A percentile compares a stretch with the other conserved stretches of the same genome.
These are phyloP conservation scores for Nothura maculosa DNA, from an alignment of 2,797 vertebrate genomes.

Conservation along the genomic window DNA sequence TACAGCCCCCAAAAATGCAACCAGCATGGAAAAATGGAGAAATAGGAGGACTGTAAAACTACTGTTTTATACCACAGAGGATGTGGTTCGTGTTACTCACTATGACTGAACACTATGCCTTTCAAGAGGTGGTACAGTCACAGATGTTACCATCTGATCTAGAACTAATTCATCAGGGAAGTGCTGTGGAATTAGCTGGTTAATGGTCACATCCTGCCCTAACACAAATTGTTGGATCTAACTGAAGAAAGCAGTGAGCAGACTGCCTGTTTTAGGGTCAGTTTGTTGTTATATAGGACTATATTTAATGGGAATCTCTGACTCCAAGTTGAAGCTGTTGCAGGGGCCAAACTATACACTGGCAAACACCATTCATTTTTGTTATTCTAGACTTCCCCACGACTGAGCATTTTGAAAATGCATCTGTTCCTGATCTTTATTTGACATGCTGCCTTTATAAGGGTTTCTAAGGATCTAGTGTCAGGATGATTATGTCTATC, in stretches of 20 bases:
- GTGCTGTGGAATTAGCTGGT: background rate
- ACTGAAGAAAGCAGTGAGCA: background rate
- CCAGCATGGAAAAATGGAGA: background rate
- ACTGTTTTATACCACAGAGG: background rate
- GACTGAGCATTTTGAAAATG: background rate
- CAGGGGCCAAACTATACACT: background rate
- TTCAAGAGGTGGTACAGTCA: background rate
- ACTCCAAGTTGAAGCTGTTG: background rate
- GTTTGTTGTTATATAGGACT: background rate
- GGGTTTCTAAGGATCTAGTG: background rate
- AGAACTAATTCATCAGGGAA: background rate
- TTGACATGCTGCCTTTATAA: background rate
- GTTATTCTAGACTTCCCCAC: background rate
- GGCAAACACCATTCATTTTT: rapidly evolving
- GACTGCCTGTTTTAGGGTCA: background rate
- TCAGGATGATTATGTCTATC: background rate
- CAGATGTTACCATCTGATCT: background rate
- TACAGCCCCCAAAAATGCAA: background rate
- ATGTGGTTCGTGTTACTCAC: background rate
- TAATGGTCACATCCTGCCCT: background rate
- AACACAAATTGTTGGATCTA: background rate
- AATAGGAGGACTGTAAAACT: background rate
- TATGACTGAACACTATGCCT: background rate
- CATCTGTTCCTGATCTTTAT: background rate
- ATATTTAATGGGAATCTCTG: background rate